Conservation (phyloP, 2,888 invertebrate species). For the Cryptophagus acutangulus region DNA sequence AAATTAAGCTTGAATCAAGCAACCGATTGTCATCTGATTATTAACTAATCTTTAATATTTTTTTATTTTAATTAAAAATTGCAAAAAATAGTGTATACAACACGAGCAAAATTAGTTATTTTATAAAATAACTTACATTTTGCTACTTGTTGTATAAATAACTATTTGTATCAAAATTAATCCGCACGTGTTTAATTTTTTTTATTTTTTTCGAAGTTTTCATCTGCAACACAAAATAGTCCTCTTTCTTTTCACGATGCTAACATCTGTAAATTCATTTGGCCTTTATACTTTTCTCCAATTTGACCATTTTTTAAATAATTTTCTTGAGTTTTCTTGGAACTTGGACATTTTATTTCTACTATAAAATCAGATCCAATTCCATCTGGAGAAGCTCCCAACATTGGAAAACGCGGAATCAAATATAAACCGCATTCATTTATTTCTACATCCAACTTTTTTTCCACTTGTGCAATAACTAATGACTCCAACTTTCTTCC, state of each 20-base stretch:
- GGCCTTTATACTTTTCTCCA: neutral
- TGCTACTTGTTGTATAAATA: too few relatives aligned
- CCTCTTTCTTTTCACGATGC: neutral
- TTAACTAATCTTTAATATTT: too few relatives aligned
- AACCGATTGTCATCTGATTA: too few relatives aligned
- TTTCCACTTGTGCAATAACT: neutral
- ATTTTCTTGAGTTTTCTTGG: neutral
- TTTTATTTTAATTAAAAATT: too few relatives aligned
- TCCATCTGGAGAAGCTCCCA: conserved; percentile 1
- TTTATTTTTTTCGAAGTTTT: neutral
- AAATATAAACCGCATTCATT: neutral
- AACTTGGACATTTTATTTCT: too few relatives aligned
- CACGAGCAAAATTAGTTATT: too few relatives aligned
- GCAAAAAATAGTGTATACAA: too few relatives aligned
- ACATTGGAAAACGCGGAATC: neutral
- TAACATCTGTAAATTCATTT: conserved; percentile 2
- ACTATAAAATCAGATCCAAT: neutral
- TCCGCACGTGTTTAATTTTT: neutral
- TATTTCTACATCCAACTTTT: neutral
- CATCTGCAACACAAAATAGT: conserved; percentile 5
- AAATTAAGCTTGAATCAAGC: too few relatives aligned
- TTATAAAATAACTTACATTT: too few relatives aligned
- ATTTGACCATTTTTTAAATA: neutral
- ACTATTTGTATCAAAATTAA: neutral
- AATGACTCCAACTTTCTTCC: conserved; percentile 5